A percentile compares a stretch with the other conserved stretches of the same genome.
Conservation (phyloP, 2,797 vertebrate species). For the Salarias fasciatus region DNA sequence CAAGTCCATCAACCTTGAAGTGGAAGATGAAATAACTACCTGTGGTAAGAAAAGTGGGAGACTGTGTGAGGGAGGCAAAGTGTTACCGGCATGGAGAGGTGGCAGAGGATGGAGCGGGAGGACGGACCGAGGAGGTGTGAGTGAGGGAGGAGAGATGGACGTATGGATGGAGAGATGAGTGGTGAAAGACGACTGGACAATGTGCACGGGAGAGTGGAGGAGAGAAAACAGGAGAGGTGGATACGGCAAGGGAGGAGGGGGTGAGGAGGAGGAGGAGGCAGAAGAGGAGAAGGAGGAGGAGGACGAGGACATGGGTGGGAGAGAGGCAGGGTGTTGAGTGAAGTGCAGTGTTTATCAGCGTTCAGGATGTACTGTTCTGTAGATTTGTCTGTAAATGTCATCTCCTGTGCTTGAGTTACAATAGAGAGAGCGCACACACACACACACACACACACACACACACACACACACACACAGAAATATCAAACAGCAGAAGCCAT, state of each 20-base stretch:
- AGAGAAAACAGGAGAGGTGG: slow-evolving; percentile 50
- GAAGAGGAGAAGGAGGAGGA: slow-evolving; percentile 41
- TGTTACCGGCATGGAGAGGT: slow-evolving; percentile 51
- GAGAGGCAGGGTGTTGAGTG: slow-evolving; percentile 46
- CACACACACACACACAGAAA: slow-evolving; percentile 12
- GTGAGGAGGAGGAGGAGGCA: slow-evolving; percentile 27
- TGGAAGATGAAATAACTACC: slow-evolving; percentile 40
- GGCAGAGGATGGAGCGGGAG: slow-evolving; percentile 59
- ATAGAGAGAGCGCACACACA: slow-evolving; percentile 32
- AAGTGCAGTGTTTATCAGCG: slow-evolving; percentile 63
- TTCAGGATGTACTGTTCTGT: slow-evolving; percentile 75
- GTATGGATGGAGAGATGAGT: slow-evolving; percentile 40
- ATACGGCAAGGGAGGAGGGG: slow-evolving; percentile 36
- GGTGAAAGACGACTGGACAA: slow-evolving; percentile 53
- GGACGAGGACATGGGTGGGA: slow-evolving; percentile 44
- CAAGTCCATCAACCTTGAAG: too few relatives aligned
- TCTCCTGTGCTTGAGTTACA: slow-evolving; percentile 63
- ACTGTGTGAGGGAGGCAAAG: slow-evolving; percentile 48
- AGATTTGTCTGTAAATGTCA: slow-evolving; percentile 74
- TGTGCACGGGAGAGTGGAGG: slow-evolving; percentile 43
- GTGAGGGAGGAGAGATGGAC: slow-evolving; percentile 40
- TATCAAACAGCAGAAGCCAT: slow-evolving; percentile 34
- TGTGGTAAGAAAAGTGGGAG: slow-evolving; percentile 36
- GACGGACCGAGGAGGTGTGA: slow-evolving; percentile 63
- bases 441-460: slow-evolving; percentile 7